These are phyloP conservation scores for Heliconius hewitsoni DNA, from an alignment of 1,140 invertebrate genomes.

Conservation along the genomic window DNA sequence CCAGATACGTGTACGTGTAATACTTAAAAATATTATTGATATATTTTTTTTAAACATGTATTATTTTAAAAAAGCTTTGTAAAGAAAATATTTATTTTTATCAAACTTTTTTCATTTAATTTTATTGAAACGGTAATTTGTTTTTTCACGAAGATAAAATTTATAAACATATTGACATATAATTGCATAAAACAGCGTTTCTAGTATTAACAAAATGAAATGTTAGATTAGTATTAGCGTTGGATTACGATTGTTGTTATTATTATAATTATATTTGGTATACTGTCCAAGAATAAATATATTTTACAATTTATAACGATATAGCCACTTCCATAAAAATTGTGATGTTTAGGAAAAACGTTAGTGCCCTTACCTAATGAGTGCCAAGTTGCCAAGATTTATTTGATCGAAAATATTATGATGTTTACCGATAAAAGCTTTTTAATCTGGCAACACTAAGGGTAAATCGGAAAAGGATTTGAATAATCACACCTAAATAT, in stretches of 20 bases:
- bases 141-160: no score
- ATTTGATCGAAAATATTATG: neutral
- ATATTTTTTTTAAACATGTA: no score
- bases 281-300: neutral
- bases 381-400: neutral
- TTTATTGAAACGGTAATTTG: no score
- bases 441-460: neutral
- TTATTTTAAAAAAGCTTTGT: no score
- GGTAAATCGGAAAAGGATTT: neutral
- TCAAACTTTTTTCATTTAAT: no score
- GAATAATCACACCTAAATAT: neutral
- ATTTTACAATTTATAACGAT: slow-evolving; percentile 1
- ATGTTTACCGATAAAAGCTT: neutral
- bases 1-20: no score
- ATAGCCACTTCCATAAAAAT: neutral
- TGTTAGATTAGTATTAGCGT: neutral
- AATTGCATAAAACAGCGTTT: neutral
- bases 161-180: neutral
- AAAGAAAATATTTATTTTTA: no score
- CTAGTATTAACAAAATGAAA: neutral
- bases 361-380: neutral
- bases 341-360: neutral
- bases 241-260: slow-evolving; percentile 8
- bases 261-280: neutral
- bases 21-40: no score